Conservation (phyloP, 2,888 invertebrate genomes). For the Eulithis prunata region DNA sequence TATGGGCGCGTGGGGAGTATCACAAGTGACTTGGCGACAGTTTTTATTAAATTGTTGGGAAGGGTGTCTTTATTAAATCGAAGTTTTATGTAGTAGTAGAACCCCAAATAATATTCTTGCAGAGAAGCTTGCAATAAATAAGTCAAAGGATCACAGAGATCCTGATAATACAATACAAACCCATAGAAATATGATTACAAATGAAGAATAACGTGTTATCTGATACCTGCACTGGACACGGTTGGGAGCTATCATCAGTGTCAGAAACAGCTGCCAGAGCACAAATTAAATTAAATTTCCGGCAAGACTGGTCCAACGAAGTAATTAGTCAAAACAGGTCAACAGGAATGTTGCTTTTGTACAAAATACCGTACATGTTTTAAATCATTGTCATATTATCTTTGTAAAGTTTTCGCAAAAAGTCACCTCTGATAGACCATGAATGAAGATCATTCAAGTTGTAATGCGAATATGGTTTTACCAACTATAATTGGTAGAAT, state of each 20-base stretch:
- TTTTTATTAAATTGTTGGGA: conserved; percentile 16
- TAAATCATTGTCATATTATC: too few relatives aligned
- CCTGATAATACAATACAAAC: too few relatives aligned
- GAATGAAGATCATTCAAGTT: conserved; percentile 31
- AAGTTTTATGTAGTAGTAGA: neutral
- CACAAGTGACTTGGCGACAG: conserved; percentile 2
- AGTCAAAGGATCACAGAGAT: neutral
- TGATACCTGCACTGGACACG: neutral
- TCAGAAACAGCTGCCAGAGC: neutral
- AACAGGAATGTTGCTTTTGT: conserved; percentile 1
- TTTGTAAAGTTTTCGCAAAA: neutral
- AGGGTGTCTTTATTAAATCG: conserved; percentile 10
- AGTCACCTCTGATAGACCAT: conserved; percentile 12
- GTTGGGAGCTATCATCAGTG: neutral
- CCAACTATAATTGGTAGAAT: conserved; percentile 23
- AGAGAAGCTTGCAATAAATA: neutral
- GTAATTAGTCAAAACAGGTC: conserved; percentile 6
- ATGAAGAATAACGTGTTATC: too few relatives aligned
- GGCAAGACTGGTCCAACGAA: conserved; percentile 1
- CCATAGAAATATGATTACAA: too few relatives aligned
- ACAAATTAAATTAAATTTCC: neutral
- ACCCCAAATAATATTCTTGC: neutral
- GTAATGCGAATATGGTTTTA: conserved; percentile 18
- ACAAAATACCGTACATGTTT: too few relatives aligned
- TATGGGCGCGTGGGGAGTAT: conserved; percentile 25